Base-by-base conservation (phyloP, 2,113 vertebrate species). In the Lasiurus borealis region DNA sequence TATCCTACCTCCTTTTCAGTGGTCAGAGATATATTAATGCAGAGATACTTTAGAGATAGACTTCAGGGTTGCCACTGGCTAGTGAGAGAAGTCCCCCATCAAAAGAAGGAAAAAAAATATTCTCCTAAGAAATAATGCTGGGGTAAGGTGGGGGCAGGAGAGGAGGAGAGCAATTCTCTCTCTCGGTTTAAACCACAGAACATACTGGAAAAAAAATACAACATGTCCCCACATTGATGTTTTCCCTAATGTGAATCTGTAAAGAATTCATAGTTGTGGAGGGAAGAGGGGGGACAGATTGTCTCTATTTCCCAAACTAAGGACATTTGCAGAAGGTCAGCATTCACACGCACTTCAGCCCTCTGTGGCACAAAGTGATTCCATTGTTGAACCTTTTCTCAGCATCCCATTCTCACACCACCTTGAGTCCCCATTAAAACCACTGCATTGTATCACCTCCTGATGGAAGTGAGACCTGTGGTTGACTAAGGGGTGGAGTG, bases 41-140 rank as follows among this genome's bases (percentile, higher is more conserved):
- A 54, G 52, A 18, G 52, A 54, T 54, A 57, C 21, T 2, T 57
- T 19, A 57, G 54, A 57, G 54, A 57, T 57, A 21, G 19, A 57
- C 19, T 21, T 21, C 98, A 98, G 98, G 98, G 97, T 90, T 98
- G 98, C 98, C 98, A 98, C 98, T 98, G 98, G 97, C 97, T 98
- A 98, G 93, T 96, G 97, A 98, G 95, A 97, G 97, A 95, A 98
- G 98, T 96, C 97, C 98, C 98, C 95, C 98, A 94, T 93, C 98
- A 98, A 98, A 98, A 95, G 95, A 93, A 96, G 36, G 6, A 96
- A 91, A 96, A 95, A 97, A 97, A 98, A 97, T 93, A 90, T 94
- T 98, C 96, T 97, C 95, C 96, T 97, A 97, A 80, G 78, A 97
- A 98, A 98, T 97, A 97, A 97, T 95, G 34, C 90, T 80, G 88